phyloP scores from a whole-genome alignment of 2,797 vertebrate species.

The Sebastes aleutianus region DNA sequence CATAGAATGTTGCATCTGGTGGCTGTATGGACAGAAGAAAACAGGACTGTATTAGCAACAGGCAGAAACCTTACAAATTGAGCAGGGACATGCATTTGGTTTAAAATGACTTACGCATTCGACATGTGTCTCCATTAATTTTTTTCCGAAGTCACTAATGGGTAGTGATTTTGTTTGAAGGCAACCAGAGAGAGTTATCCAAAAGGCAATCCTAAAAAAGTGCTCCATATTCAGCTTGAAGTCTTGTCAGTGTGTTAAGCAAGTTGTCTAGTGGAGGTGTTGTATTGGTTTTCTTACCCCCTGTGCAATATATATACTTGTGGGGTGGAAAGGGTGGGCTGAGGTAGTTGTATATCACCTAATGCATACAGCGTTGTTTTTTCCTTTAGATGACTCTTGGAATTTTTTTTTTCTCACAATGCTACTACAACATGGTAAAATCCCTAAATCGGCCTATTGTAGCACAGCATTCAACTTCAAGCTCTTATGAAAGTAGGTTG shows the following conservation, averaged over 20 bases:
- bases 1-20: background rate
- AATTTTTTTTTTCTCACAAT: conserved; percentile 59
- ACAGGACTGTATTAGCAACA: background rate
- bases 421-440: conserved; percentile 60
- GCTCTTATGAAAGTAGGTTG: conserved; percentile 62
- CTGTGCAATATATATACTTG: conserved; percentile 44
- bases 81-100: background rate
- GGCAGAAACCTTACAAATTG: background rate
- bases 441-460: conserved; percentile 46
- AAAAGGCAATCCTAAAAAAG: conserved; percentile 46
- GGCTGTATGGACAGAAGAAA: conserved; percentile 28
- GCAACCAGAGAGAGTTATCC: conserved; percentile 27
- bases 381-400: conserved; percentile 72
- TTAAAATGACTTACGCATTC: conserved; percentile 57
- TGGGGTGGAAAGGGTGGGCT: conserved; percentile 73
- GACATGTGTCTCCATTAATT: fast-evolving
- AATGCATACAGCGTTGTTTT: conserved; percentile 48
- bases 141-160: fast-evolving
- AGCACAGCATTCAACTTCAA: background rate
- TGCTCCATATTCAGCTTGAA: conserved; percentile 53
- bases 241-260: conserved; percentile 10
- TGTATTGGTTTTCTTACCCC: conserved; percentile 16
- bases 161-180: background rate
- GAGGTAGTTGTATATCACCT: conserved; percentile 38
- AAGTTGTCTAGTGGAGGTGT: conserved; percentile 21